These are phyloP conservation scores for Oscheius sp. DNA, from an alignment of 2,888 invertebrate species.

Conservation along the genomic window DNA sequence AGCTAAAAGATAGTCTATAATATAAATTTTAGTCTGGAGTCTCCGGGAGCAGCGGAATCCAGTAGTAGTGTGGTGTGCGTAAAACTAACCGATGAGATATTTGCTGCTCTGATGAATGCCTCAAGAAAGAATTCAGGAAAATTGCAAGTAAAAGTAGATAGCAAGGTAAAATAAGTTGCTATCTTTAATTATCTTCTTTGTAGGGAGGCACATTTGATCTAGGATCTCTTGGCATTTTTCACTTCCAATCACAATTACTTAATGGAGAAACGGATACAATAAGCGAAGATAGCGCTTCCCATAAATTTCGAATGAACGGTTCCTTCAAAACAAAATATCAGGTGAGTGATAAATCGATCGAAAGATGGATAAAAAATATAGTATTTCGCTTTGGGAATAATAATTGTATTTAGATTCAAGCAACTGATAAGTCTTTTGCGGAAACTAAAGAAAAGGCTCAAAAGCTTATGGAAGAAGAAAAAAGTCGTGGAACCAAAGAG, in stretches of 20 bases:
- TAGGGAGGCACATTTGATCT: conserved; percentile 31
- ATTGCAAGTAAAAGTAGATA: conserved; percentile 41
- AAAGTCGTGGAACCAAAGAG: conserved; percentile 59
- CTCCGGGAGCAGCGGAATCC: conserved; percentile 21
- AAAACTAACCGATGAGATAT: conserved; percentile 64
- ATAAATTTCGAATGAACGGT: conserved; percentile 11
- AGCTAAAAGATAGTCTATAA: not conserved
- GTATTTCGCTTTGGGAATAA: not conserved
- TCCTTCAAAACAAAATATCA: conserved; percentile 29
- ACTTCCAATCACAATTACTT: conserved; percentile 23
- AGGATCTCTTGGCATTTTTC: conserved; percentile 19
- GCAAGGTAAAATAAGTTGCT: conserved; percentile 31
- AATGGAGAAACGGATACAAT: conserved; percentile 28
- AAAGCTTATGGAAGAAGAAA: conserved; percentile 58
- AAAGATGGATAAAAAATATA: not conserved
- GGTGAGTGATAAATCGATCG: conserved; percentile 5
- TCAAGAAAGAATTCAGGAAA: conserved; percentile 27
- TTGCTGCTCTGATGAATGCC: conserved; percentile 47
- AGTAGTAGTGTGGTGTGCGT: conserved; percentile 49
- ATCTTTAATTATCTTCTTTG: not conserved
- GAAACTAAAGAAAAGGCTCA: conserved; percentile 63
- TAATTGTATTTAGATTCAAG: conserved; percentile 49
- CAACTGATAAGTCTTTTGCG: conserved; percentile 63
- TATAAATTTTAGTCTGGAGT: conserved; percentile 29
- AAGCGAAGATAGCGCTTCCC: not conserved